phyloP scores from a whole-genome alignment of 2,113 vertebrate species.

The Triplophysa tibetana region DNA sequence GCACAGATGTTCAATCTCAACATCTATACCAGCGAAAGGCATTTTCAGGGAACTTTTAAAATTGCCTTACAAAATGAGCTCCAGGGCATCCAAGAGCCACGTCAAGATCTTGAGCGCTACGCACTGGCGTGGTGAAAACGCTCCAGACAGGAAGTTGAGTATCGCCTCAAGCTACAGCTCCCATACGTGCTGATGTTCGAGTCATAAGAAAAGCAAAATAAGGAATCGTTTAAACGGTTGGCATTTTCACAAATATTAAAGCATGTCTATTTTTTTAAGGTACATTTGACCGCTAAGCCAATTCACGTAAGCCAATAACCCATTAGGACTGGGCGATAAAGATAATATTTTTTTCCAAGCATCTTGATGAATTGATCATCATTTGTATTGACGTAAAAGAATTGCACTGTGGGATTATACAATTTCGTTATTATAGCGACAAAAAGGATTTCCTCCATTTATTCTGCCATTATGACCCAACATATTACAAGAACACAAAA shows the following conservation, averaged over 20 bases:
- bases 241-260: conserved; percentile 71
- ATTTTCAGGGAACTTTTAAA: conserved; percentile 13
- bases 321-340: too few species aligned
- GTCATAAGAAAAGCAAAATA: conserved; percentile 55
- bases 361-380: too few species aligned
- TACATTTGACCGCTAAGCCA: conserved; percentile 56
- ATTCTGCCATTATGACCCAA: conserved; percentile 10
- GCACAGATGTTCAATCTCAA: neutral
- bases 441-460: conserved; percentile 1
- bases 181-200: conserved; percentile 60
- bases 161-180: conserved; percentile 51
- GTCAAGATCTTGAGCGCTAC: conserved; percentile 12
- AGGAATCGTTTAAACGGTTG: conserved; percentile 69
- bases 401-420: too few species aligned
- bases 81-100: conserved; percentile 14
- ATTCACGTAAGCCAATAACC: too few species aligned
- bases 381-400: too few species aligned
- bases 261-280: conserved; percentile 65
- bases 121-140: conserved; percentile 5
- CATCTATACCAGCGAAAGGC: neutral
- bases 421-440: too few species aligned
- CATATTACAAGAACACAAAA: conserved; percentile 38
- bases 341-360: too few species aligned
- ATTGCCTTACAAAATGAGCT: conserved; percentile 16
- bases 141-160: conserved; percentile 39